A percentile compares a stretch with the other conserved stretches of the same genome.
These are phyloP conservation scores for Oplegnathus fasciatus DNA, from an alignment of 2,113 vertebrate species.

Conservation along the genomic window DNA sequence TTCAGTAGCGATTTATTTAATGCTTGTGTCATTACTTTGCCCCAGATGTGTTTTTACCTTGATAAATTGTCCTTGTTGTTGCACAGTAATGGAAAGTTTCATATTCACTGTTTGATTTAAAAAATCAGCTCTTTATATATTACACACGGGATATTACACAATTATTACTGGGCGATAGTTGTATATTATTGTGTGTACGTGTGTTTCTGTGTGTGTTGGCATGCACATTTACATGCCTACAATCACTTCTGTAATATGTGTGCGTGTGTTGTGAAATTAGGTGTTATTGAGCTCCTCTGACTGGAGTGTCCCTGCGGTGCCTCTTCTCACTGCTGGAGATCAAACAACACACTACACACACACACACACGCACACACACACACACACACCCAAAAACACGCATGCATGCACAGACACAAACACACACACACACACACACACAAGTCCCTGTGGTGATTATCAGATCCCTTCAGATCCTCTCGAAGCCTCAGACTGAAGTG, in stretches of 20 bases:
- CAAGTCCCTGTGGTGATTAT: slow-evolving; percentile 93
- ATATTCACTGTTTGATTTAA: slow-evolving; percentile 64
- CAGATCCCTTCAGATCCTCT: slow-evolving; percentile 95
- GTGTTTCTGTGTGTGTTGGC: slow-evolving; percentile 16
- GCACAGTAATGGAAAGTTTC: slow-evolving; percentile 55
- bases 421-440: slow-evolving; percentile 44
- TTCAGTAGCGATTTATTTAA: slow-evolving; percentile 71
- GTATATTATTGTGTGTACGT: slow-evolving; percentile 7
- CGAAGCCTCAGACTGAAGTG: slow-evolving; percentile 95
- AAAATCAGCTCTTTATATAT: slow-evolving; percentile 51
- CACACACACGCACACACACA: slow-evolving; percentile 16
- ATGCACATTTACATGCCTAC: slow-evolving; percentile 27
- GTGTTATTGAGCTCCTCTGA: slow-evolving; percentile 57
- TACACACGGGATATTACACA: slow-evolving; percentile 46
- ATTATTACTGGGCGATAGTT: slow-evolving; percentile 50
- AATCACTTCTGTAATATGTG: slow-evolving; percentile 26
- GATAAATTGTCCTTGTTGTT: slow-evolving; percentile 76
- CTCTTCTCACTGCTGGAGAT: slow-evolving; percentile 61
- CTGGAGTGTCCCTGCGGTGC: slow-evolving; percentile 56
- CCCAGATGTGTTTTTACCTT: slow-evolving; percentile 62
- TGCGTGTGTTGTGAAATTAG: slow-evolving; percentile 55
- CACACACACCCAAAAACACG: slow-evolving; percentile 26
- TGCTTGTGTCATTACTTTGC: slow-evolving; percentile 68
- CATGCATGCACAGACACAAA: slow-evolving; percentile 5
- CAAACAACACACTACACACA: slow-evolving; percentile 38